Percentiles rank a stretch among this genome's conserved stretches.
Conservation (phyloP, 2,113 vertebrate species). For the Chitala chitala region DNA sequence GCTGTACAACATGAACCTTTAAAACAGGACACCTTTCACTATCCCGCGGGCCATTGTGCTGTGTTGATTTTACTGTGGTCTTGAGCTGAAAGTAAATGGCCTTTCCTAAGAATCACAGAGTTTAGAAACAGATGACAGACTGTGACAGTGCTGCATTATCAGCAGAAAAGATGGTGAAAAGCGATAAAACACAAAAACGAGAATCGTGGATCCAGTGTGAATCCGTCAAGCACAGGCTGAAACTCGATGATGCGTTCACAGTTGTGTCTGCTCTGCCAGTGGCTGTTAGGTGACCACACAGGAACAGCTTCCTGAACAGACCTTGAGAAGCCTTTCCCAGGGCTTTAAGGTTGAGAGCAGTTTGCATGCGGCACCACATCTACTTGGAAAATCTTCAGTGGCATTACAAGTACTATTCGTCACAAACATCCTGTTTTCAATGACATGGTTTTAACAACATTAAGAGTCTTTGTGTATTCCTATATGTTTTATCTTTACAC, state of each 20-base stretch:
- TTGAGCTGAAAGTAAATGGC: neutral
- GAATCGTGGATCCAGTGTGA: neutral
- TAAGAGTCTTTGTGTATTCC: slow-evolving; percentile 10
- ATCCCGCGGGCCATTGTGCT: neutral
- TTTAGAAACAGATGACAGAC: neutral
- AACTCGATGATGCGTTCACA: slow-evolving; percentile 2
- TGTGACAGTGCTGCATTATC: neutral
- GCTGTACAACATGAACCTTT: too few species aligned
- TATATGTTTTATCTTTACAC: slow-evolving; percentile 48
- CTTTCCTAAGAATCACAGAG: neutral
- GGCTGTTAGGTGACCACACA: slow-evolving; percentile 37
- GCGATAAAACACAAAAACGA: neutral
- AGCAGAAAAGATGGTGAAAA: neutral
- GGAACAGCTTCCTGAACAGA: slow-evolving; percentile 22
- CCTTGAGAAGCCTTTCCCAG: slow-evolving; percentile 17
- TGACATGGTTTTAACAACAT: slow-evolving; percentile 40
- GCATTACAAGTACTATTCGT: slow-evolving; percentile 31
- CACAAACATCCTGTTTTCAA: slow-evolving; percentile 32
- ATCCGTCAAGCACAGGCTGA: neutral
- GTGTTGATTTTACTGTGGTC: neutral
- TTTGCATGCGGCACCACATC: neutral
- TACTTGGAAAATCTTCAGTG: slow-evolving; percentile 35
- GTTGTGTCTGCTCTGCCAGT: slow-evolving; percentile 39
- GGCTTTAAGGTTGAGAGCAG: slow-evolving; percentile 7
- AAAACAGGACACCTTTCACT: too few species aligned